A percentile compares a stretch with the other conserved stretches of the same genome.
Conservation (phyloP, 2,113 vertebrate genomes). For the Pollachius pollachius region DNA sequence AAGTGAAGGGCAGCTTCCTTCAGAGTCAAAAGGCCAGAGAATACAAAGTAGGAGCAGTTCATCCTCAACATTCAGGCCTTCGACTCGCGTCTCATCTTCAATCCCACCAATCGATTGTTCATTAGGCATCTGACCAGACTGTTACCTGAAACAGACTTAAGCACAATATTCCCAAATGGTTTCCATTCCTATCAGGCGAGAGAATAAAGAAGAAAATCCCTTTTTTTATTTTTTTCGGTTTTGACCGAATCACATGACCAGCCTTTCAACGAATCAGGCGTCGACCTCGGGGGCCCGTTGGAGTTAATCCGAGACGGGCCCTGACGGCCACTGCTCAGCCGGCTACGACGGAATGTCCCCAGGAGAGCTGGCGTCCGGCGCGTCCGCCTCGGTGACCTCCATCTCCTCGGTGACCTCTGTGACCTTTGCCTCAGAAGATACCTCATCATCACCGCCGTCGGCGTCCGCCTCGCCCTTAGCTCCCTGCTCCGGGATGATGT, state of each 20-base stretch:
- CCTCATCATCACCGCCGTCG: conserved; percentile 13
- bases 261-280: conserved; percentile 3
- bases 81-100: too few relatives aligned
- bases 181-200: background rate
- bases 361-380: conserved; percentile 26
- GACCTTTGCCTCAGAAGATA: conserved; percentile 22
- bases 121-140: too few relatives aligned
- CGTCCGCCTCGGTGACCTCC: conserved; percentile 30
- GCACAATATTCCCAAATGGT: conserved; percentile 7
- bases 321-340: conserved; percentile 35
- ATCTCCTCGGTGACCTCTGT: conserved; percentile 18
- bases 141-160: background rate
- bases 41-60: too few relatives aligned
- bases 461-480: conserved; percentile 14
- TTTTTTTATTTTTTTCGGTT: background rate
- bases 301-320: conserved; percentile 43
- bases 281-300: conserved; percentile 59
- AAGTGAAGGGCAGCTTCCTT: too few relatives aligned
- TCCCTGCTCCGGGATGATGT: conserved; percentile 12
- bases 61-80: too few relatives aligned
- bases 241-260: conserved; percentile 38
- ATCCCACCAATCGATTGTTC: too few relatives aligned
- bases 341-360: conserved; percentile 46
- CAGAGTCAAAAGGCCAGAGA: too few relatives aligned
- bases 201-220: background rate